A percentile compares a stretch with the other conserved stretches of the same genome.
Evolutionary conservation across 1,140 invertebrate genomes (phyloP).

Genomic region (Tetramorium parvispinum): DNA sequence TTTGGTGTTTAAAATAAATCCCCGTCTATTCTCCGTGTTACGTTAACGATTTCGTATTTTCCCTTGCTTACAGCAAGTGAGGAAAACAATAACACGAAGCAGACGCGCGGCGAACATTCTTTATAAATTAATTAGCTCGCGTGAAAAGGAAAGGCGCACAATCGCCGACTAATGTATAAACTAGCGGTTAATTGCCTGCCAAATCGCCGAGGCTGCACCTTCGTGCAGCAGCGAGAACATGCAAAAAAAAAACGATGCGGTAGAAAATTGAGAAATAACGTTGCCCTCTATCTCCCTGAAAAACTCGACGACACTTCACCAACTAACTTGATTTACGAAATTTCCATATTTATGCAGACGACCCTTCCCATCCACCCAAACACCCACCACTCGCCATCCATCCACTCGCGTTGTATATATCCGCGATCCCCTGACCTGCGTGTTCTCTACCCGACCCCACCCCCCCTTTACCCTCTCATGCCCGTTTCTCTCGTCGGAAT

Average conservation of each 20-base stretch:
- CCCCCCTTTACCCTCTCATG: background rate
- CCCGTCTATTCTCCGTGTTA: slow-evolving; percentile 8
- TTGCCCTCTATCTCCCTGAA: slow-evolving; percentile 55
- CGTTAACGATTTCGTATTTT: slow-evolving; percentile 3
- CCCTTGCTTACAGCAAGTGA: background rate
- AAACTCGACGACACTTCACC: slow-evolving; percentile 63
- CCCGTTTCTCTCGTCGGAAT: slow-evolving; percentile 33
- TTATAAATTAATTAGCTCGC: slow-evolving; percentile 54
- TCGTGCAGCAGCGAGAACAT: background rate
- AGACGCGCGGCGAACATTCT: slow-evolving; percentile 12
- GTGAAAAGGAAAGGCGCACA: slow-evolving; percentile 28
- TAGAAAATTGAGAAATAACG: slow-evolving; percentile 62
- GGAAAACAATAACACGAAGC: slow-evolving; percentile 31
- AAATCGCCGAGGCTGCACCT: slow-evolving; percentile 9
- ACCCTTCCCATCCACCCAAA: slow-evolving; percentile 22
- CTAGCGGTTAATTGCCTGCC: slow-evolving; percentile 45
- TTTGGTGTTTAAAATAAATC: background rate
- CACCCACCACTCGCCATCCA: slow-evolving; percentile 43
- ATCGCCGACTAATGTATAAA: slow-evolving; percentile 32
- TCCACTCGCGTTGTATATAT: slow-evolving; percentile 51
- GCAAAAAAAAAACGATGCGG: slow-evolving; percentile 13
- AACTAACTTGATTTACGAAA: slow-evolving; percentile 72
- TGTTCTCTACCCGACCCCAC: background rate
- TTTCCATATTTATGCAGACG: slow-evolving; percentile 72
- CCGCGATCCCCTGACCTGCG: slow-evolving; percentile 3